Evolutionary conservation across 2,888 invertebrate species (phyloP).

Genomic region (Idaea dimidiata): DNA sequence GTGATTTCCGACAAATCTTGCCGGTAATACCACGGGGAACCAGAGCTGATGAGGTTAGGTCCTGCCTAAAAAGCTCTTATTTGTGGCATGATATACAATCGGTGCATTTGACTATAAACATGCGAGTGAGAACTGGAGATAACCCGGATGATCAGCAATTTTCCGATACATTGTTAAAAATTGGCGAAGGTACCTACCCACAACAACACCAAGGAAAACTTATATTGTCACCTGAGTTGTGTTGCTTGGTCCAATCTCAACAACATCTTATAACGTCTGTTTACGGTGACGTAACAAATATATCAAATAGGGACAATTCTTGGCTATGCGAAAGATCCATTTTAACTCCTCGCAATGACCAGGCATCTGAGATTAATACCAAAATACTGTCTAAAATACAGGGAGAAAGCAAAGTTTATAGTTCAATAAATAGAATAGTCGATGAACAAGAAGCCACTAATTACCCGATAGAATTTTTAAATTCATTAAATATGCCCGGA

Average conservation of each 20-base stretch:
- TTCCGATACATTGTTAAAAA: slow-evolving; percentile 12
- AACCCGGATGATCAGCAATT: slow-evolving; percentile 2
- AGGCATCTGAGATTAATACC: slow-evolving; percentile 20
- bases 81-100: slow-evolving; percentile 13
- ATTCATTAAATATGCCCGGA: slow-evolving; percentile 25
- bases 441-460: slow-evolving; percentile 25
- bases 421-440: slow-evolving; percentile 19
- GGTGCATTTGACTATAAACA: slow-evolving; percentile 8
- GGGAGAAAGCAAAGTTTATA: slow-evolving; percentile 13
- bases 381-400: slow-evolving; percentile 13
- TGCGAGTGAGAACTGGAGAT: slow-evolving; percentile 2
- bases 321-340: slow-evolving; percentile 27
- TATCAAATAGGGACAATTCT: too few relatives aligned
- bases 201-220: too few relatives aligned
- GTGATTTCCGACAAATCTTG: slow-evolving; percentile 20
- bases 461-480: slow-evolving; percentile 30
- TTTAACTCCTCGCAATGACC: slow-evolving; percentile 26
- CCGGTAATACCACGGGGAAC: slow-evolving; percentile 22
- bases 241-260: too few relatives aligned
- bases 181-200: slow-evolving; percentile 19
- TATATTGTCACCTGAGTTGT: too few relatives aligned
- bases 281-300: too few relatives aligned
- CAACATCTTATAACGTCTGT: too few relatives aligned
- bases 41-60: slow-evolving; percentile 20
- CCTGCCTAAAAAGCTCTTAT: slow-evolving; percentile 24